phyloP scores from a whole-genome alignment of 2,797 vertebrate species.

The Eutrigla gurnardus region DNA sequence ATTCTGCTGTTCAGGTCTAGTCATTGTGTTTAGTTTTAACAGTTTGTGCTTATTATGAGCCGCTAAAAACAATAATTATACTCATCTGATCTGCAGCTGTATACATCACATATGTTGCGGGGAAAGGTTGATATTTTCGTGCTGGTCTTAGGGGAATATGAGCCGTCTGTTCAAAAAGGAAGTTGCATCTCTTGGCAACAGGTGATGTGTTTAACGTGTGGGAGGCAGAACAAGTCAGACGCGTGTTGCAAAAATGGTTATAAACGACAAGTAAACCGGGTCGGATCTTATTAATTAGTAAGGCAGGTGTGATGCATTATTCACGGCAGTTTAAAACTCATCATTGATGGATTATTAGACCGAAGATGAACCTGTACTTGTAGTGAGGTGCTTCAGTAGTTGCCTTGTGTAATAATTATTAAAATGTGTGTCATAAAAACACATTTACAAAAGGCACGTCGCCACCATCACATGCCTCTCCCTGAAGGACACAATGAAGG shows the following conservation, averaged over 20 bases:
- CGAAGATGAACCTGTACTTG: conserved; percentile 5
- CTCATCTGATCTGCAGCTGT: neutral
- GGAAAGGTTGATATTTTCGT: conserved; percentile 40
- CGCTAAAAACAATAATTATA: neutral
- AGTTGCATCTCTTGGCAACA: conserved; percentile 34
- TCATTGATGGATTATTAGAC: conserved; percentile 47
- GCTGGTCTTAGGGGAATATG: conserved; percentile 46
- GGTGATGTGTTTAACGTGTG: conserved; percentile 23
- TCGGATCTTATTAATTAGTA: conserved; percentile 48
- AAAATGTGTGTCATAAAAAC: conserved; percentile 6
- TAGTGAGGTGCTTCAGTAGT: conserved; percentile 17
- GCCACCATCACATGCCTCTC: conserved; percentile 16
- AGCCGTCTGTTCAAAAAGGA: conserved; percentile 37
- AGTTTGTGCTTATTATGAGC: conserved; percentile 1
- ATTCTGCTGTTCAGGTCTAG: neutral
- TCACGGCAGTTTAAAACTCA: conserved; percentile 43
- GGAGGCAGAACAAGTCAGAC: conserved; percentile 2
- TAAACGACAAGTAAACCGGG: conserved; percentile 45
- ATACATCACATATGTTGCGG: neutral
- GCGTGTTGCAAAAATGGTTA: conserved; percentile 32
- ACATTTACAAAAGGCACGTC: conserved; percentile 5
- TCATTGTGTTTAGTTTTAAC: neutral
- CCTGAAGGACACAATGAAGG: conserved; percentile 67
- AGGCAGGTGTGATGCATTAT: conserved; percentile 40
- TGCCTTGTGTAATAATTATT: conserved; percentile 11